Evolutionary conservation across 37 sponge, comb jelly and placozoan species (phyloP), one percentile per base, ranked within the genome.

Genomic region (Halichondria panicea): DNA sequence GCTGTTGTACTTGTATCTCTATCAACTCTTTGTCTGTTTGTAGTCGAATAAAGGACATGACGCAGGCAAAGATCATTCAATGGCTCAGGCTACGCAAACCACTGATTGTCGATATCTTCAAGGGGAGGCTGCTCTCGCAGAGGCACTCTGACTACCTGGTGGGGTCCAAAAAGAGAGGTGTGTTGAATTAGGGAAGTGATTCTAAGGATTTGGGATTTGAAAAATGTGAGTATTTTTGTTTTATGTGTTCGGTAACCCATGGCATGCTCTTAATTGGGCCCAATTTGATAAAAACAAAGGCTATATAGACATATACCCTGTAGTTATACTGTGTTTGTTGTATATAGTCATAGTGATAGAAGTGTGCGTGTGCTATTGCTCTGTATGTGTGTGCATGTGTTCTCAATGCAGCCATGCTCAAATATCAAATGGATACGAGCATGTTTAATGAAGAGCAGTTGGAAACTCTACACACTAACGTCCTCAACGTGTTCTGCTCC

Each of bases 401-500:
- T 13, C 19, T 31, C 2, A n/a, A 19, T 57, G 3, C 63, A 85
- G 86, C 63, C 41, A 46, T 53, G 37, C 71, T 85, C 22, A 65
- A 71, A 18, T 38, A 66, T 8, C 65, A 64, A 34, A 21, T 66
- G 21, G 62, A 59, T 41, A 43, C 57, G 19, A 11, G 43, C 5
- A 41, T 78, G 57, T 78, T 85, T 30, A 66, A 57, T 5, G 15
- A 78, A 15, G 79, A 78, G 1, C 86, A 85, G 39, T 30, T 71
- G 13, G 46, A 85, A 18, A 22, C 42, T 1, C 53, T 85, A 12
- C 40, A 73, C 13, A 38, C 63, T 34, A 22, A 35, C 3, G 44
- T 85, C 33, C 57, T 78, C 35, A 63, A 78, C 21, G 66, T 72
- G 21, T 85, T 85, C 67, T 85, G 86, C 55, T 33, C 52, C 2